A percentile compares a stretch with the other conserved stretches of the same genome.
Conservation (phyloP, 2,113 vertebrate genomes). For the Menura novaehollandiae region DNA sequence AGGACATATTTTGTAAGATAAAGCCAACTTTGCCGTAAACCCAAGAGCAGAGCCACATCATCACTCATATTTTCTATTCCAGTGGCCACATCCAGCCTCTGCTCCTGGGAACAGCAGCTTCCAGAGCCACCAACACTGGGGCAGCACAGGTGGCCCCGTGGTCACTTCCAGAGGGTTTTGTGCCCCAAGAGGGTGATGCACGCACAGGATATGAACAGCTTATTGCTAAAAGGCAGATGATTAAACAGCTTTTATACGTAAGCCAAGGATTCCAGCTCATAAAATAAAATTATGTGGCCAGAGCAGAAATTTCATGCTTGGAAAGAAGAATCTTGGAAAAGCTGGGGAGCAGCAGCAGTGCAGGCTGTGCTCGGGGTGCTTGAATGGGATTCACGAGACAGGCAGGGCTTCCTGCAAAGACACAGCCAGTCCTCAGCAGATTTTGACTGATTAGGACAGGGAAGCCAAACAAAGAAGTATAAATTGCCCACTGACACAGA, state of each 20-base stretch:
- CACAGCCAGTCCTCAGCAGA: not conserved
- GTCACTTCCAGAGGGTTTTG: not conserved
- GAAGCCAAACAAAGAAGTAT: not conserved
- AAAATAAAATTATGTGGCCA: not conserved
- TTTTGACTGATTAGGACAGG: not conserved
- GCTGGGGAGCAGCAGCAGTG: not conserved
- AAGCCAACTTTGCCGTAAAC: not conserved
- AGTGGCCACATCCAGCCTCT: not conserved
- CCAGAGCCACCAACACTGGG: rapidly evolving
- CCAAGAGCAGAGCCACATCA: not conserved
- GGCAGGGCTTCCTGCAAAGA: not conserved
- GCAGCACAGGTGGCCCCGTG: not conserved
- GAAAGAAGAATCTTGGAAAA: not conserved
- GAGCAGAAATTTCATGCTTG: not conserved
- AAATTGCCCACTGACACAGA: not conserved
- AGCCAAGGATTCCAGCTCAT: not conserved
- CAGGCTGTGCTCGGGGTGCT: not conserved
- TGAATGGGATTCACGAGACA: not conserved
- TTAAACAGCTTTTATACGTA: rapidly evolving
- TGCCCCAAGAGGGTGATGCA: rapidly evolving
- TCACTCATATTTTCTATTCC: rapidly evolving
- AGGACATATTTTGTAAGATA: rapidly evolving
- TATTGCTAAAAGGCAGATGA: rapidly evolving
- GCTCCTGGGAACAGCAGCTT: not conserved
- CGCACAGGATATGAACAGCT: rapidly evolving